phyloP scores from a whole-genome alignment of 2,797 vertebrate genomes.

The Argya squamiceps region DNA sequence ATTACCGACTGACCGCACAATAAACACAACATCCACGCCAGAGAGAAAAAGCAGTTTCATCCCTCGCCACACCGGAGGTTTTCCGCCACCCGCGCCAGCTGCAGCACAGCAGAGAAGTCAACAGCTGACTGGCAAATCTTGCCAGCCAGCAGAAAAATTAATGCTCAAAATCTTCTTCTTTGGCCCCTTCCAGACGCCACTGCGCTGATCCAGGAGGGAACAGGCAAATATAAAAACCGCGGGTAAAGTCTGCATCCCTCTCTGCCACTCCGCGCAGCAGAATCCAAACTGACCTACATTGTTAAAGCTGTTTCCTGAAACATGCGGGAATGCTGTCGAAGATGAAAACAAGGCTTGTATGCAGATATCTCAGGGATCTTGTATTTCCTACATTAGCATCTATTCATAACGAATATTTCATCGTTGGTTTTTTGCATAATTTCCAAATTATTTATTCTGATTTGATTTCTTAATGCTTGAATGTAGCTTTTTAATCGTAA shows the following conservation, averaged over 20 bases:
- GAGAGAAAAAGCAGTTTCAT: not conserved
- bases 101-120: not conserved
- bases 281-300: not conserved
- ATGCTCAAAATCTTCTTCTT: not conserved
- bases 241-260: not conserved
- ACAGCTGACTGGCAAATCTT: not conserved
- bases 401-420: not conserved
- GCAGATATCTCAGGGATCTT: not conserved
- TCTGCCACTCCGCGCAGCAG: not conserved
- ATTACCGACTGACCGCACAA: rapidly evolving
- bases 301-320: not conserved
- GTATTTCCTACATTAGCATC: not conserved
- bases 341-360: not conserved
- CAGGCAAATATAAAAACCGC: not conserved
- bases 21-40: rapidly evolving
- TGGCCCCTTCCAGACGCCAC: not conserved
- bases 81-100: not conserved
- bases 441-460: not conserved
- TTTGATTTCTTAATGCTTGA: not conserved
- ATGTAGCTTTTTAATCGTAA: not conserved
- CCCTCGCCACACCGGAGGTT: not conserved
- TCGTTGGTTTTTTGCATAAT: not conserved
- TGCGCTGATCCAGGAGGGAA: not conserved
- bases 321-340: not conserved
- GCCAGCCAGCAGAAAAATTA: not conserved